Base-by-base conservation (phyloP, 2,113 vertebrate species). In the Osmerus mordax region DNA sequence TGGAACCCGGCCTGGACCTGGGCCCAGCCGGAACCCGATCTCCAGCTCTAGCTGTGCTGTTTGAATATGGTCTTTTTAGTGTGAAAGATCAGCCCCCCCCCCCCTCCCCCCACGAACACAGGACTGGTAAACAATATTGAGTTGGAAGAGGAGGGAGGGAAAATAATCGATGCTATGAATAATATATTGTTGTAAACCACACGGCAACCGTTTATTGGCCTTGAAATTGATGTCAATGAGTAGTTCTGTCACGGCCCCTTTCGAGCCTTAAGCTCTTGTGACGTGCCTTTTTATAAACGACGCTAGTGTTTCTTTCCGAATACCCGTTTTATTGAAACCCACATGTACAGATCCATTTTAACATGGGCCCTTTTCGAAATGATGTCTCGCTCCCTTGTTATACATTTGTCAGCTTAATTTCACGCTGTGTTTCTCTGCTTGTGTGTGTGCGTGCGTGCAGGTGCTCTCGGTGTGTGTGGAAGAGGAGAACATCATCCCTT, bases 401-500 rank as follows among this genome's bases (percentile, higher is more conserved):
- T 9, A 18, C 56, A 2, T 13, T 2, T n/a, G 4, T 59, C 18
- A 4, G 9, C 18, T 29, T 28, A 1, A 14, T 13, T 25, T 21
- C 9, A 29, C 16, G 54, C 18, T 69, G 18, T 41, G 28, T 59
- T 32, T 25, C 32, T 62, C 19, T 70, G 56, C 51, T n/a, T n/a
- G n/a, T n/a, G 21, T 58, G 66, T 58, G 53, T 58, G 53, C 60
- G 55, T 9, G 19, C 36, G 53, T 60, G 2, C 83, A 99, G 97
- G 97, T 99, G 77, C 91, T 99, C 0, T 99, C 97, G 3, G 97
- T 99, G 6, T 99, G 97, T 56, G 97, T 99, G 76, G 97, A 99
- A 81, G 97, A 99, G 76, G 97, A 99, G 84, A 99, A 99, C 87
- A 98, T 99, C 83, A 99, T 99, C 81, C 96, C 96, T n/a, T 99